Percentiles rank a stretch among this genome's conserved stretches.
Evolutionary conservation across 2,888 invertebrate genomes (phyloP).

Genomic region (Athalia circularis): DNA sequence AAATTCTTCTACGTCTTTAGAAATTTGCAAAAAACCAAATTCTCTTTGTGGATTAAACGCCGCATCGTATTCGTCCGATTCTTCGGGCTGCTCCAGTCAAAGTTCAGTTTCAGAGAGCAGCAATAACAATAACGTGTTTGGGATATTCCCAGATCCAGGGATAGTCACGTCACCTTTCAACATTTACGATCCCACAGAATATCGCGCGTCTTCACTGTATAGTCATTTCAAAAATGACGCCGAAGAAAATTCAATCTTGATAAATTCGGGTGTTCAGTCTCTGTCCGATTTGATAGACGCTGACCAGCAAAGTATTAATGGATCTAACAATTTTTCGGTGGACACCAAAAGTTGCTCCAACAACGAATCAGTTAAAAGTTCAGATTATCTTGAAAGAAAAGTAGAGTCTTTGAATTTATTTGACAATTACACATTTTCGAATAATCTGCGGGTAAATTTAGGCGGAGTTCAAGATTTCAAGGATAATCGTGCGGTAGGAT

Average conservation of each 20-base stretch:
- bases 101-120: constrained; percentile 7
- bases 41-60: constrained; percentile 9
- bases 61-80: constrained; percentile 15
- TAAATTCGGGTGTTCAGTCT: no score
- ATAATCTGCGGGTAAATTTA: background rate
- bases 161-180: background rate
- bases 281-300: no score
- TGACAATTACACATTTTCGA: constrained; percentile 31
- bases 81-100: constrained; percentile 15
- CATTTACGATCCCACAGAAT: no score
- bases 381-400: background rate
- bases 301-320: no score
- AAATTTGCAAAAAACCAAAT: constrained; percentile 5
- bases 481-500: background rate
- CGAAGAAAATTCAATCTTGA: no score
- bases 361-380: background rate
- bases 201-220: no score
- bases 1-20: background rate
- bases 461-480: background rate
- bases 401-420: constrained; percentile 33
- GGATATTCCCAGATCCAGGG: background rate
- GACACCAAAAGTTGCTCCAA: background rate
- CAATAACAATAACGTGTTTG: background rate
- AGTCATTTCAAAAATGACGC: no score
- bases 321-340: no score